Conservation (phyloP, 2,888 invertebrate species). For the Dynastes maya region DNA sequence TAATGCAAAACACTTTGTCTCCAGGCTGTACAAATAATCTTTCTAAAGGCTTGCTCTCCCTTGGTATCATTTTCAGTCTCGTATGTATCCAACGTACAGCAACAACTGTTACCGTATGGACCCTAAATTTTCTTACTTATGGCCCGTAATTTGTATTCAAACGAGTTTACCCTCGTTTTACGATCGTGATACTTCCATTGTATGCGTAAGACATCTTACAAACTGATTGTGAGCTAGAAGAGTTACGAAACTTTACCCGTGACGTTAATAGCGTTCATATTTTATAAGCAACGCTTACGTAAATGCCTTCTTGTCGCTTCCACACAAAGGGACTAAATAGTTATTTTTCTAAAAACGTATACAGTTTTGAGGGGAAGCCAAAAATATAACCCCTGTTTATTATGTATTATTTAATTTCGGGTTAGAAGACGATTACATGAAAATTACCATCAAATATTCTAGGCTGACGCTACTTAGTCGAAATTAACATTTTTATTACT, state of each 20-base stretch:
- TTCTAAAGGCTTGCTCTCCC: too few relatives aligned
- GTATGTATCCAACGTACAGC: too few relatives aligned
- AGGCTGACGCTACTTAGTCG: slow-evolving; percentile 7
- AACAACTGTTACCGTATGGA: slow-evolving; percentile 29
- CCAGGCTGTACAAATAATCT: too few relatives aligned
- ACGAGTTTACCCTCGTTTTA: slow-evolving; percentile 45
- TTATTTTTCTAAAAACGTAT: slow-evolving; percentile 41
- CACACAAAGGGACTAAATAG: slow-evolving; percentile 42
- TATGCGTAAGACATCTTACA: slow-evolving; percentile 31
- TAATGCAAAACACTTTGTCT: too few relatives aligned
- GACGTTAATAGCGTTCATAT: slow-evolving; percentile 47
- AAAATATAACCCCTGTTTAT: slow-evolving; percentile 14
- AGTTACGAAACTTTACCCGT: slow-evolving; percentile 29
- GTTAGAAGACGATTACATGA: slow-evolving; percentile 13
- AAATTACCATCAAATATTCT: slow-evolving; percentile 32
- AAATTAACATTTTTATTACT: slow-evolving; percentile 42
- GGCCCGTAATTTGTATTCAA: slow-evolving; percentile 46
- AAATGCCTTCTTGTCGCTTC: slow-evolving; percentile 38
- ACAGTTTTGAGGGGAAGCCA: neutral
- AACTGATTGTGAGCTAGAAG: slow-evolving; percentile 5
- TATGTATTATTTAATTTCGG: slow-evolving; percentile 39
- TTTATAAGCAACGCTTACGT: slow-evolving; percentile 38
- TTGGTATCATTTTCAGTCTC: too few relatives aligned
- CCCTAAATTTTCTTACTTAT: slow-evolving; percentile 44
- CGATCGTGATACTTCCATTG: slow-evolving; percentile 45